Percentiles rank a stretch among this genome's conserved stretches.
phyloP scores from a whole-genome alignment of 2,113 vertebrate genomes.

The Felis catus region DNA sequence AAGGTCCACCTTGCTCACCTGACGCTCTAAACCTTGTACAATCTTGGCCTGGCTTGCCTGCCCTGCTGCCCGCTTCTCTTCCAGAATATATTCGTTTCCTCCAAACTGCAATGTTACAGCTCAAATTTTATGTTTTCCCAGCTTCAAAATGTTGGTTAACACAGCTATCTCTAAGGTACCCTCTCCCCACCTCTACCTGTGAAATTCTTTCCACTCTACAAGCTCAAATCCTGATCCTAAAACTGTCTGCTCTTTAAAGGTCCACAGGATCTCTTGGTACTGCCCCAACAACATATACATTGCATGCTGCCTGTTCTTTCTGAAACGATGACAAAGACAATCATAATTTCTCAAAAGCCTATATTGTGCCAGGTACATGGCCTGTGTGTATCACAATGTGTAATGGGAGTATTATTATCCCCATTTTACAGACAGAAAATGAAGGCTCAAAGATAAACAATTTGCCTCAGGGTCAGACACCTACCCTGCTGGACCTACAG shows the following conservation, averaged over 20 bases:
- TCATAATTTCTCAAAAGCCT: conserved; percentile 1
- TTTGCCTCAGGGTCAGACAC: neutral
- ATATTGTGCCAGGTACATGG: neutral
- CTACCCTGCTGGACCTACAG: neutral
- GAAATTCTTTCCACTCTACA: conserved; percentile 22
- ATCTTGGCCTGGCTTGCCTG: neutral
- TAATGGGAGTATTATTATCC: neutral
- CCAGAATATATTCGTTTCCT: neutral
- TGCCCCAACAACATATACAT: neutral
- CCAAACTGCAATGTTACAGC: neutral
- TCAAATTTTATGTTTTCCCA: conserved; percentile 24
- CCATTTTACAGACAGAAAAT: neutral
- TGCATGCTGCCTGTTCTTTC: neutral
- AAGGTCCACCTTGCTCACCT: neutral
- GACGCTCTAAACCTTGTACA: neutral
- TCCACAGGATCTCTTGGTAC: neutral
- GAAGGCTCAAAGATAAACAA: neutral
- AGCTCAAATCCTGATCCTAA: neutral
- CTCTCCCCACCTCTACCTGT: neutral
- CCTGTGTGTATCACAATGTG: neutral
- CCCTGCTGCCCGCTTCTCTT: neutral
- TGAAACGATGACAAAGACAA: neutral
- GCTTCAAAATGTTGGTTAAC: neutral
- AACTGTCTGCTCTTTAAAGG: neutral
- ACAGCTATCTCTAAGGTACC: neutral